Evolutionary conservation across 2,888 invertebrate genomes (phyloP), one percentile per base, ranked within the genome.

Genomic region (Lasioglossum morio): DNA sequence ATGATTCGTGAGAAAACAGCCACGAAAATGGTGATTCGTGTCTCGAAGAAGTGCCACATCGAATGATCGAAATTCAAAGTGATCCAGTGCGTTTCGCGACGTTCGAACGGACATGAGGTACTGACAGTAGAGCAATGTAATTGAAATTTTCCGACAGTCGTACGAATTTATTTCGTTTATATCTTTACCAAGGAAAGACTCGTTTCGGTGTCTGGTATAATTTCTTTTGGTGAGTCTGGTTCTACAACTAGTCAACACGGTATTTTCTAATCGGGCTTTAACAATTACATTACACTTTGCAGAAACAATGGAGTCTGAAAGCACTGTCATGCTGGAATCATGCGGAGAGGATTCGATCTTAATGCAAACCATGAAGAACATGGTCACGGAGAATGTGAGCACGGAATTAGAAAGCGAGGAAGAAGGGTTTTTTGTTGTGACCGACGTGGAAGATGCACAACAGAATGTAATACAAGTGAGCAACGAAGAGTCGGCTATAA

Each of bases 261-360:
- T n/a, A 40, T 40, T n/a, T n/a, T 23, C 12, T 46, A 57, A 27
- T n/a, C 2, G 14, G 12, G 16, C 16, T n/a, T 14, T 40, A 40
- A 70, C 5, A 46, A 48, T 12, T 23, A 2, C 19, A 53, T 19
- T 57, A 16, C 16, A 40, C 7, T 46, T 75, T 70, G 4, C 48
- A 88, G 88, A 53, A 74, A 76, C 23, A 86, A 93, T 92, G 92
- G 92, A 93, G 69, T 30, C 89, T 34, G 87, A 85, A 46, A 85
- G 77, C 46, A 80, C 91, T 43, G 81, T 87, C n/a, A 81, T 90
- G 46, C 76, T 92, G 19, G 90, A 90, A n/a, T 77, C 91, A 7
- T 90, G 90, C 12, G 83, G 53, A n/a, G 89, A 89, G 14, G 87
- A 90, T 48, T 85, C 88, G 2, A 84, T 92, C 63, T 87, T 92